These are phyloP conservation scores for Tiliqua scincoides DNA, from an alignment of 2,113 vertebrate species.

Conservation along the genomic window DNA sequence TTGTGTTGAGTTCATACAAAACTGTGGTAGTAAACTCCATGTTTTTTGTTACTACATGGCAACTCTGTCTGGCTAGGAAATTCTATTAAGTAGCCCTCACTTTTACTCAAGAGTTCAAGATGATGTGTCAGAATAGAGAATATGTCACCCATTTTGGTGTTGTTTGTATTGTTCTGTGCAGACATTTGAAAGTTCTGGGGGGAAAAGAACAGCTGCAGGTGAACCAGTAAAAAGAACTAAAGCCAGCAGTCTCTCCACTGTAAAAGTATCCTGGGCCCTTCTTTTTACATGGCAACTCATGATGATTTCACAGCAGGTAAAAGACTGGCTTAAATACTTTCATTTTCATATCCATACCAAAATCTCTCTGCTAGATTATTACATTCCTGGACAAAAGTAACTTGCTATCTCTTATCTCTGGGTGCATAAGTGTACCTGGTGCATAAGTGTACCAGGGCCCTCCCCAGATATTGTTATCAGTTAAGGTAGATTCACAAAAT, in stretches of 20 bases:
- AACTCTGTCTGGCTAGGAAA: not conserved
- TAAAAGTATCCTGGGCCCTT: rapidly evolving
- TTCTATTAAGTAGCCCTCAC: not conserved
- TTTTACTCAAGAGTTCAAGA: not conserved
- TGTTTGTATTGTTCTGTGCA: not conserved
- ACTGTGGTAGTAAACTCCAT: not conserved
- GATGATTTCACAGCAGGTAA: constrained; percentile 62
- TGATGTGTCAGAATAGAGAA: not conserved
- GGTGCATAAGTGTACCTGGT: not conserved
- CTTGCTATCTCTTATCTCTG: not conserved
- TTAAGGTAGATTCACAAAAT: not conserved
- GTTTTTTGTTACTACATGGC: not conserved
- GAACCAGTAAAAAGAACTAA: not conserved
- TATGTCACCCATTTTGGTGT: not conserved
- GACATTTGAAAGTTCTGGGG: constrained; percentile 31
- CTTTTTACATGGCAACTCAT: constrained; percentile 39
- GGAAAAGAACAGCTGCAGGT: not conserved
- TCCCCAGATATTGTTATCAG: not conserved
- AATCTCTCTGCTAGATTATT: constrained; percentile 2
- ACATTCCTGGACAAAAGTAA: not conserved
- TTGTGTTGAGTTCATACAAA: not conserved
- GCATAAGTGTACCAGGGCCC: not conserved
- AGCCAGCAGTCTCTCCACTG: not conserved
- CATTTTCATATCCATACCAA: not conserved
- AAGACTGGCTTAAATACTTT: not conserved